A percentile compares a stretch with the other conserved stretches of the same genome.
Evolutionary conservation across 2,888 invertebrate genomes (phyloP).

Genomic region (Pterostichus niger): DNA sequence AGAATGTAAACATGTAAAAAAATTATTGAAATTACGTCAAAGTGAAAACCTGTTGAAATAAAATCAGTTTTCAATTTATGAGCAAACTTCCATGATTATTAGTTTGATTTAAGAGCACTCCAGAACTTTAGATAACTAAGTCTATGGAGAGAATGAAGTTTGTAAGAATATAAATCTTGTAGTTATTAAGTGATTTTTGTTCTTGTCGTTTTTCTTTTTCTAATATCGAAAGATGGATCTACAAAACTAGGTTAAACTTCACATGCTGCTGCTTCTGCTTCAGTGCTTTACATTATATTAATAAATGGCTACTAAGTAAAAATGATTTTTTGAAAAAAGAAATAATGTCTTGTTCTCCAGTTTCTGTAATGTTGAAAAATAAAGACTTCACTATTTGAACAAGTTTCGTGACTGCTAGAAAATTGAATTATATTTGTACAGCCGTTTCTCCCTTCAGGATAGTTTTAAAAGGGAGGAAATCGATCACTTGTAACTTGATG

Average conservation of each 20-base stretch:
- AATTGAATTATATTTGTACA: slow-evolving; percentile 39
- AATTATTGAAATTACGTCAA: too few relatives aligned
- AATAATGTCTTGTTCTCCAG: too few relatives aligned
- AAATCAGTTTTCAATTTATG: neutral
- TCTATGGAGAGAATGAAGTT: slow-evolving; percentile 17
- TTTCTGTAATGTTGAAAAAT: neutral
- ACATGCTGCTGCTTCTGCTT: neutral
- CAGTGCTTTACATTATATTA: too few relatives aligned
- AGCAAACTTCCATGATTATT: neutral
- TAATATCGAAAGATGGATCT: slow-evolving; percentile 15
- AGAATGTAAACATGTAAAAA: too few relatives aligned
- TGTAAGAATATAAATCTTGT: slow-evolving; percentile 40
- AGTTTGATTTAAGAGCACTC: slow-evolving; percentile 20
- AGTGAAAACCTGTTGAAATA: neutral
- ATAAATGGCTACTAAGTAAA: too few relatives aligned
- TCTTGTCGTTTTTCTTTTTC: neutral
- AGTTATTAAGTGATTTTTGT: slow-evolving; percentile 42
- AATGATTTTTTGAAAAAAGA: too few relatives aligned
- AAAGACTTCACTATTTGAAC: slow-evolving; percentile 2
- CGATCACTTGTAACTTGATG: slow-evolving; percentile 52
- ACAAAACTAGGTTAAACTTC: slow-evolving; percentile 18
- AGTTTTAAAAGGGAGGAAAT: slow-evolving; percentile 41
- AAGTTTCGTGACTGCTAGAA: slow-evolving; percentile 16
- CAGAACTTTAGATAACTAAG: slow-evolving; percentile 15
- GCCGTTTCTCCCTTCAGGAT: slow-evolving; percentile 25